Base-by-base conservation (phyloP, 2,113 vertebrate species). In the Silurus glanis region DNA sequence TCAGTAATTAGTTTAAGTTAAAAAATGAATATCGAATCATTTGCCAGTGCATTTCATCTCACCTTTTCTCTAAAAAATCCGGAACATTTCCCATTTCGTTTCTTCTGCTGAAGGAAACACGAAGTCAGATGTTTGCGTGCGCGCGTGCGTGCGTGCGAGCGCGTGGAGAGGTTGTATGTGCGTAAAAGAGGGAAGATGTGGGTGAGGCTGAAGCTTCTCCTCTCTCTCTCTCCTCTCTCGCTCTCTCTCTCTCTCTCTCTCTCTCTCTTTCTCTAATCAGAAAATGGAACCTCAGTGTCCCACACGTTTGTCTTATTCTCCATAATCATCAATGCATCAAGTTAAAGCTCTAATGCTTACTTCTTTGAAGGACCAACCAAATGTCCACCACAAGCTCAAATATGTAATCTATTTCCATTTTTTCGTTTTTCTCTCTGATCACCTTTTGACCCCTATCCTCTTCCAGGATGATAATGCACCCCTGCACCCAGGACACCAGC, bases 161-260 rank as follows among this genome's bases (percentile, higher is more conserved):
- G 53, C 45, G 12, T 37, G 55, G 17, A 25, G 75, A 55, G 75
- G 53, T 25, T 80, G 25, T 5, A n/a, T 58, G 79, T 28, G 76
- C 3, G 76, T 80, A 81, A 47, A 25, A 51, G 23, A 51, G 45
- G 59, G 21, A 53, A 53, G 80, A 67, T 67, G 47, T n/a, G 80
- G 14, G 28, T 82, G 78, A 80, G 28, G 56, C 78, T 59, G 61
- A 66, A 17, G 6, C 23, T 21, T 25, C 51, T 78, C 47, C 74
- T 25, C 49, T 76, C 72, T 13, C 47, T 75, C 74, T 76, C 74
- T 76, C 74, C 21, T 53, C 72, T 76, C 72, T 76, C 72, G 14
- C 47, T 47, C 28, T 17, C 28, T 17, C 28, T 47, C 17, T 49
- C 14, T 19, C 3, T 74, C 71, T 53, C 74, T 76, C 72, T 76